phyloP scores from a whole-genome alignment of 30 jellyfish, hydroid and myxozoan genomes.

The Rhopilema esculentum region DNA sequence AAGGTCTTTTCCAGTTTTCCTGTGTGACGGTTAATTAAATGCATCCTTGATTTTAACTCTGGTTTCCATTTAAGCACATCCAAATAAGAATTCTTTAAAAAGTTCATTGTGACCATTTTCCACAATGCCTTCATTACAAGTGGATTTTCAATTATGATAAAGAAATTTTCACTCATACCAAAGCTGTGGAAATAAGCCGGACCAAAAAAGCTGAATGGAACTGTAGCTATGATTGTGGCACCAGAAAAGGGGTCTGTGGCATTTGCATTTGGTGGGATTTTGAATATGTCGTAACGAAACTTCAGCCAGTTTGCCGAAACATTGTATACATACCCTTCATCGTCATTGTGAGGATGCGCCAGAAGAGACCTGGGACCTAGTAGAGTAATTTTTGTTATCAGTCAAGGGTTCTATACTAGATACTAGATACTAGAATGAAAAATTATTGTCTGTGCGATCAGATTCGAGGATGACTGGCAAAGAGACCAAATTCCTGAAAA shows the following conservation, averaged over 20 bases:
- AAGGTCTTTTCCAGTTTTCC: conserved; percentile 55
- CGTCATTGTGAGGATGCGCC: conserved; percentile 76
- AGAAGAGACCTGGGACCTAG: conserved; percentile 61
- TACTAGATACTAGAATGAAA: too few relatives aligned
- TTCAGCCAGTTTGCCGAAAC: conserved; percentile 39
- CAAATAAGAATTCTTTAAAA: conserved; percentile 60
- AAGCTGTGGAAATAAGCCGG: conserved; percentile 84
- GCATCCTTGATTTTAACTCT: conserved; percentile 63
- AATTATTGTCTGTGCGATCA: too few relatives aligned
- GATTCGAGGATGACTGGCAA: too few relatives aligned
- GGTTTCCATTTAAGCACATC: conserved; percentile 81
- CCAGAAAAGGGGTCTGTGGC: conserved; percentile 58
- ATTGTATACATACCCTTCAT: conserved; percentile 55
- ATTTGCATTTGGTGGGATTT: conserved; percentile 45
- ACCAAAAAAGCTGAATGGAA: conserved; percentile 65
- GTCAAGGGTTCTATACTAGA: too few relatives aligned
- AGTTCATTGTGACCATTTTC: conserved; percentile 67
- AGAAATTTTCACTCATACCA: conserved; percentile 70
- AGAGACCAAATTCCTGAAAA: too few relatives aligned
- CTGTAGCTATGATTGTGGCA: conserved; percentile 22
- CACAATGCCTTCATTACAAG: conserved; percentile 42
- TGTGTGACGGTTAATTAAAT: conserved; percentile 61
- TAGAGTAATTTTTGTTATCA: background rate
- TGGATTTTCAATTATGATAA: conserved; percentile 75
- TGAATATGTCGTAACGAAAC: conserved; percentile 53